Conservation (phyloP, 2,797 vertebrate genomes). For the Sebastes itinus region DNA sequence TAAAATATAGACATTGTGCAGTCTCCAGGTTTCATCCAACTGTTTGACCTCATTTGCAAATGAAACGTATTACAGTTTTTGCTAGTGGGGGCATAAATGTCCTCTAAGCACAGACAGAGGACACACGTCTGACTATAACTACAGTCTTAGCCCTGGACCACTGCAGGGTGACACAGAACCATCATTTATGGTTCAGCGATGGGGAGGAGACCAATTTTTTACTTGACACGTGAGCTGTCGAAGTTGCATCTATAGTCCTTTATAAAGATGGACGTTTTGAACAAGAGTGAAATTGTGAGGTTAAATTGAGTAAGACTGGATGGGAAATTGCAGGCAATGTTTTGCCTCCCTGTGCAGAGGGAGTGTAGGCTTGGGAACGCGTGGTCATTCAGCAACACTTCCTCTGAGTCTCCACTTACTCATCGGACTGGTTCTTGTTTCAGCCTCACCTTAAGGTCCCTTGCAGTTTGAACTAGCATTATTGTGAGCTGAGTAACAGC, state of each 20-base stretch:
- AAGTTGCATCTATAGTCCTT: constrained; percentile 29
- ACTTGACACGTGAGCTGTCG: constrained; percentile 22
- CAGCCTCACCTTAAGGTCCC: not conserved
- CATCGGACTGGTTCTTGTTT: constrained; percentile 32
- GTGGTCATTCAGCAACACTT: constrained; percentile 31
- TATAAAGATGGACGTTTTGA: constrained; percentile 53
- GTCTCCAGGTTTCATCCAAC: not conserved
- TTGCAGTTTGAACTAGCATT: not conserved
- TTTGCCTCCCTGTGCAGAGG: constrained; percentile 29
- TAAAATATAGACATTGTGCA: constrained; percentile 44
- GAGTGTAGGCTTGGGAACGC: not conserved
- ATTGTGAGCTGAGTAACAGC: constrained; percentile 6
- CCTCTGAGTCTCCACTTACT: constrained; percentile 18
- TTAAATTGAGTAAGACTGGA: constrained; percentile 58
- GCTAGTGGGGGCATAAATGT: constrained; percentile 42
- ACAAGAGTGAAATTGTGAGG: constrained; percentile 40
- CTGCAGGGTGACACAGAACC: constrained; percentile 6
- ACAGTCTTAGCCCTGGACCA: constrained; percentile 1
- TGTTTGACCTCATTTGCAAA: constrained; percentile 48
- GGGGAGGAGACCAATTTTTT: constrained; percentile 39
- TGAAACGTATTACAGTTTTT: constrained; percentile 23
- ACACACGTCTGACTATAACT: constrained; percentile 11
- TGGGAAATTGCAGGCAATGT: constrained; percentile 56
- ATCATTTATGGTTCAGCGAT: constrained; percentile 10
- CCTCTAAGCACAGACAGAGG: constrained; percentile 56